Percentiles rank a stretch among this genome's conserved stretches.
Evolutionary conservation across 1,140 invertebrate genomes (phyloP).

Genomic region (Drosophila serrata): DNA sequence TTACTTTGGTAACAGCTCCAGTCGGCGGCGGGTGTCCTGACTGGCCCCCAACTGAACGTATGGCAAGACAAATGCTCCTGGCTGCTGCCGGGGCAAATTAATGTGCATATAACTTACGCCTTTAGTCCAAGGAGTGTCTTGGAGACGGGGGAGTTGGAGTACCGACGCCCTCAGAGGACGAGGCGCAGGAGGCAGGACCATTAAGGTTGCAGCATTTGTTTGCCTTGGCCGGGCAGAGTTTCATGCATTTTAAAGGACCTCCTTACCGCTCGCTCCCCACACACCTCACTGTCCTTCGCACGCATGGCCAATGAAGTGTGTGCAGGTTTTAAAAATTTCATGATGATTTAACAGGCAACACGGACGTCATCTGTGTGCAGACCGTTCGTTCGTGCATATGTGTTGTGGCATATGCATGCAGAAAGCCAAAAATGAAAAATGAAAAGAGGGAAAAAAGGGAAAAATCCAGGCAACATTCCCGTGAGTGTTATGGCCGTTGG

Average conservation of each 20-base stretch:
- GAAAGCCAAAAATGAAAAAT: constrained; percentile 20
- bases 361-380: constrained; percentile 51
- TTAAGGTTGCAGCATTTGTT: constrained; percentile 75
- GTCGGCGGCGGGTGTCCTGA: constrained; percentile 9
- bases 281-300: background rate
- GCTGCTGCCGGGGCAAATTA: constrained; percentile 75
- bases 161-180: background rate
- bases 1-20: constrained; percentile 31
- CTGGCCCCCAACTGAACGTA: constrained; percentile 37
- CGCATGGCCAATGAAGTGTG: constrained; percentile 73
- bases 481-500: constrained; percentile 13
- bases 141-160: constrained; percentile 2
- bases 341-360: constrained; percentile 73
- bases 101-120: constrained; percentile 81
- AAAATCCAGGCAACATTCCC: constrained; percentile 17
- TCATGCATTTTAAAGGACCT: constrained; percentile 78
- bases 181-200: constrained; percentile 9
- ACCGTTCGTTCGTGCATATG: background rate
- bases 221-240: constrained; percentile 39
- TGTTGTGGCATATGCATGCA: constrained; percentile 41
- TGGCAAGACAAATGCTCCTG: constrained; percentile 75
- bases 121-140: constrained; percentile 45
- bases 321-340: constrained; percentile 76
- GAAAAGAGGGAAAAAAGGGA: too few species aligned
- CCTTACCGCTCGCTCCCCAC: background rate